These are phyloP conservation scores for Leptinotarsa defecta DNA, from an alignment of 1,140 invertebrate genomes.

Conservation along the genomic window DNA sequence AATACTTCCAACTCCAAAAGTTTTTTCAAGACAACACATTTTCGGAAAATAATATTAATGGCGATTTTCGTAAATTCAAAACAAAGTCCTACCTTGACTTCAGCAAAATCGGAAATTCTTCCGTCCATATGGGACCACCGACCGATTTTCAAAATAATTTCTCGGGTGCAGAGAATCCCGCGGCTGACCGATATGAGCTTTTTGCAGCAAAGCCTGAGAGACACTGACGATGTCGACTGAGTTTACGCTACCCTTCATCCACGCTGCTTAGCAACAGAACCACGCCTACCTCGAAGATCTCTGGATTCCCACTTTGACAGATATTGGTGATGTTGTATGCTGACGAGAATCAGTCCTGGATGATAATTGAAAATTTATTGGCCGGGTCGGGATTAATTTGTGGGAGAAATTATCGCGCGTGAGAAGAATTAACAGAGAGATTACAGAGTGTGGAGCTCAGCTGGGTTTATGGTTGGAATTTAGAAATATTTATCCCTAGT, in stretches of 20 bases:
- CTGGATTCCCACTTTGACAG: conserved; percentile 28
- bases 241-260: conserved; percentile 40
- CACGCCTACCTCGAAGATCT: conserved; percentile 39
- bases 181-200: conserved; percentile 15
- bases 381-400: background rate
- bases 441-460: too few species aligned
- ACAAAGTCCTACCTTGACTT: conserved; percentile 11
- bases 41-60: too few species aligned
- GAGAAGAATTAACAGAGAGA: too few species aligned
- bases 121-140: conserved; percentile 12
- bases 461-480: too few species aligned
- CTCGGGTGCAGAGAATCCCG: conserved; percentile 25
- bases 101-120: background rate
- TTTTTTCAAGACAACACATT: too few species aligned
- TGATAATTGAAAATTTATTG: conserved; percentile 22
- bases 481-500: too few species aligned
- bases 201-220: conserved; percentile 33
- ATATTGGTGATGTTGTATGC: conserved; percentile 20
- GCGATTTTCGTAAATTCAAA: background rate
- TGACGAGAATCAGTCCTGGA: conserved; percentile 12
- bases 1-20: too few species aligned
- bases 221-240: conserved; percentile 38
- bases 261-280: conserved; percentile 42
- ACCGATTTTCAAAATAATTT: background rate
- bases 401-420: background rate